Percentiles rank a stretch among this genome's conserved stretches.
Conservation (phyloP, 2,888 invertebrate species). For the Drosophila melanosoma region DNA sequence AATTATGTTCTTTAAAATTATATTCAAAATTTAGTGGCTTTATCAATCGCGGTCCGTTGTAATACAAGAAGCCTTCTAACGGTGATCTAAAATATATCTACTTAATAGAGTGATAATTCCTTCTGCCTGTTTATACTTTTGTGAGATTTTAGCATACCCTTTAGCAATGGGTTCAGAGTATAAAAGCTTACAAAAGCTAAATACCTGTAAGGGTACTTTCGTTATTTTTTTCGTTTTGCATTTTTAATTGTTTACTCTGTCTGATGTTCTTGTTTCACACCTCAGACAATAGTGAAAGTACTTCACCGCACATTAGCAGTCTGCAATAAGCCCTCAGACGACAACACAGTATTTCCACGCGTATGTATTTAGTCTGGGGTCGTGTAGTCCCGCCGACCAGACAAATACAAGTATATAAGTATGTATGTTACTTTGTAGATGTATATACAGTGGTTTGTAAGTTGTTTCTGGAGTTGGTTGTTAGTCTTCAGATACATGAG, state of each 20-base stretch:
- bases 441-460: constrained; percentile 26
- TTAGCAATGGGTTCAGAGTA: background rate
- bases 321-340: constrained; percentile 63
- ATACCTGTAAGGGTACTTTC: constrained; percentile 20
- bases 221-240: constrained; percentile 43
- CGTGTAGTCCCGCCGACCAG: constrained; percentile 21
- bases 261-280: constrained; percentile 68
- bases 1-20: background rate
- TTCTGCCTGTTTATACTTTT: background rate
- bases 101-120: background rate
- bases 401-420: constrained; percentile 30
- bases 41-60: background rate
- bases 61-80: background rate
- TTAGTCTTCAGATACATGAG: constrained; percentile 11
- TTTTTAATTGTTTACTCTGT: constrained; percentile 61
- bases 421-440: constrained; percentile 6
- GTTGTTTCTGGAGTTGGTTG: constrained; percentile 8
- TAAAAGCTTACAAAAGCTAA: constrained; percentile 16
- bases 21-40: background rate
- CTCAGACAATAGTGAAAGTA: constrained; percentile 70
- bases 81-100: background rate
- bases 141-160: background rate
- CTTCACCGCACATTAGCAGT: constrained; percentile 58
- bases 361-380: constrained; percentile 16
- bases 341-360: constrained; percentile 36